Base-by-base conservation (phyloP, 2,888 invertebrate species). In the Rhopalosiphum nymphaeae region DNA sequence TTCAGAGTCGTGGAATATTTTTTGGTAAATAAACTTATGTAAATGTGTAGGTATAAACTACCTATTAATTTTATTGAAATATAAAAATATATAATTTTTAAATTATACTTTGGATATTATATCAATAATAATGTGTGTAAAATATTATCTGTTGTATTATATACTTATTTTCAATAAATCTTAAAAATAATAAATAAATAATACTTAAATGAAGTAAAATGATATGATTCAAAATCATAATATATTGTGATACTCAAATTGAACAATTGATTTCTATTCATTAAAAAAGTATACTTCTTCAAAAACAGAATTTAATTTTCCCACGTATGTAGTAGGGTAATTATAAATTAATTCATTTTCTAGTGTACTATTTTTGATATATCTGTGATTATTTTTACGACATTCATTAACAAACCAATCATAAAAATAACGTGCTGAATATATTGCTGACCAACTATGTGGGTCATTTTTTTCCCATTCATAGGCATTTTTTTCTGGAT, bases 401-500 rank as follows among this genome's bases (percentile, higher is more conserved):
- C 94, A 87, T 57, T 91, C 92, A 11, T 94, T 87, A 13, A 94
- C 46, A 36, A 95, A 85, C 88, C 67, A 87, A 61, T 95, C 94
- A 44, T 93, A 95, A 91, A 95, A 95, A 91, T 93, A 95, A 44
- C 94, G 56, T 44, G 91, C 93, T 36, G 95, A 92, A 88, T 61
- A 56, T 86, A 95, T 44, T 29, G 94, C 93, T 11, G 67, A 49
- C 46, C 84, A 85, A n/a, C 91, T 94, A 36, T 94, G 95, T 9
- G 94, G 91, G 78, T 92, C 78, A 87, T 88, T 92, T 10, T 49
- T 25, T 53, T n/a, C 7, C 94, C 94, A 94, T 91, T 95, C 95
- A 29, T 88, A 94, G 3, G 94, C 84, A 36, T 92, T 85, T 92
- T 95, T 95, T 89, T 95, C 95, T 29, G 95, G 95, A 89, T 95